A percentile compares a stretch with the other conserved stretches of the same genome.
Evolutionary conservation across 1,140 invertebrate species (phyloP).

Genomic region (Ylistrum balloti): DNA sequence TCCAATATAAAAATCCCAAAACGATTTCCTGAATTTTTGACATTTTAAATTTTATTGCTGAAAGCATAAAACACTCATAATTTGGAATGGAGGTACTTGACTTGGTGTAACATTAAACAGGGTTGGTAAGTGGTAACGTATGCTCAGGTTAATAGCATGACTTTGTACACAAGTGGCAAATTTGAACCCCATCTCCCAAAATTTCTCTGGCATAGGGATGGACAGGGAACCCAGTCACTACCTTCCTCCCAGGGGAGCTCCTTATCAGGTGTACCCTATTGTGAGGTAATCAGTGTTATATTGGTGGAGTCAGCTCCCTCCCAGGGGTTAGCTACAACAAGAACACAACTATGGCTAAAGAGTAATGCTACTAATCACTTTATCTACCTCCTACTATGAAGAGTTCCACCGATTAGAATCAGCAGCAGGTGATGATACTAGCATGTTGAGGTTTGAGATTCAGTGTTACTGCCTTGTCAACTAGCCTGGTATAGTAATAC

Average conservation of each 20-base stretch:
- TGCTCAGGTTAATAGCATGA: background rate
- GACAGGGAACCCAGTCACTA: background rate
- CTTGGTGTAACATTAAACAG: constrained; percentile 19
- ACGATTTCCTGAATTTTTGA: background rate
- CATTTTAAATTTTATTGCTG: constrained; percentile 11
- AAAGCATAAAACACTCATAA: constrained; percentile 21
- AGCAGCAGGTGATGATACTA: constrained; percentile 22
- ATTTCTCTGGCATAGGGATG: background rate
- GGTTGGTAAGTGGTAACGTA: background rate
- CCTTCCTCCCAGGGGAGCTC: background rate
- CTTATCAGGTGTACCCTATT: constrained; percentile 14
- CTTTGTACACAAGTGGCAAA: constrained; percentile 22
- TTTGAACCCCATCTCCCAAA: background rate
- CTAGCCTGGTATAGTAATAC: too few relatives aligned
- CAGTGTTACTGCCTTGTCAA: background rate
- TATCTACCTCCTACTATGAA: constrained; percentile 28
- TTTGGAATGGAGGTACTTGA: background rate
- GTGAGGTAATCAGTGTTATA: background rate
- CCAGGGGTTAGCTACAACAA: background rate
- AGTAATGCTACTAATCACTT: constrained; percentile 17
- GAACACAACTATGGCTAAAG: background rate
- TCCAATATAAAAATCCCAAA: background rate
- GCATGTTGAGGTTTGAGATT: background rate
- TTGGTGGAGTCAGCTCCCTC: background rate
- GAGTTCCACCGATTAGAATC: background rate